Evolutionary conservation across 2,113 vertebrate species (phyloP).

Genomic region (Cichladusa arquata): DNA sequence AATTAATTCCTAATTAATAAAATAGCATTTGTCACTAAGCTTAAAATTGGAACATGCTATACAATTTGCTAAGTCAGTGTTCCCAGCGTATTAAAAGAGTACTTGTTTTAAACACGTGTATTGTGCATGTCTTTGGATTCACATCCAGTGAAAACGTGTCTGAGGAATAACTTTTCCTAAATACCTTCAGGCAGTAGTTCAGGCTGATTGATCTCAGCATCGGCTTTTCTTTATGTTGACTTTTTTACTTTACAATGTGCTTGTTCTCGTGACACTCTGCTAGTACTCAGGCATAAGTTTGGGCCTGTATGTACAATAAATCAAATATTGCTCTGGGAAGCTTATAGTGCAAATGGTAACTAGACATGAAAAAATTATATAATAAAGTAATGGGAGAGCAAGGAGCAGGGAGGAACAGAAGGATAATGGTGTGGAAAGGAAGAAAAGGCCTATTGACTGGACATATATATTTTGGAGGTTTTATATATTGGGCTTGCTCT

Average conservation of each 20-base stretch:
- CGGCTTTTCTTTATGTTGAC: neutral
- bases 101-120: neutral
- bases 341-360: neutral
- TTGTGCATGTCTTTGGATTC: neutral
- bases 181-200: neutral
- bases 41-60: neutral
- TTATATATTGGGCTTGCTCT: neutral
- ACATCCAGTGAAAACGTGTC: neutral
- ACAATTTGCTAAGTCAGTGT: neutral
- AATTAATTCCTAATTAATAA: neutral
- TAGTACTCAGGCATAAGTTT: neutral
- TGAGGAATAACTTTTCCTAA: neutral
- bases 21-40: neutral
- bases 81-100: neutral
- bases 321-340: neutral
- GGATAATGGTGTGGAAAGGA: neutral
- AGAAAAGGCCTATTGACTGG: neutral
- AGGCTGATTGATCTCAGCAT: neutral
- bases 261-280: neutral
- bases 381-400: neutral
- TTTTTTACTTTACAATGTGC: neutral
- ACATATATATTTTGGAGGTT: neutral
- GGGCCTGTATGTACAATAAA: neutral
- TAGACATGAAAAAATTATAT: neutral
- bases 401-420: neutral